Evolutionary conservation across 2,797 vertebrate genomes (phyloP), one percentile per base, ranked within the genome.

Genomic region (Enteromius unitaeniatus): DNA sequence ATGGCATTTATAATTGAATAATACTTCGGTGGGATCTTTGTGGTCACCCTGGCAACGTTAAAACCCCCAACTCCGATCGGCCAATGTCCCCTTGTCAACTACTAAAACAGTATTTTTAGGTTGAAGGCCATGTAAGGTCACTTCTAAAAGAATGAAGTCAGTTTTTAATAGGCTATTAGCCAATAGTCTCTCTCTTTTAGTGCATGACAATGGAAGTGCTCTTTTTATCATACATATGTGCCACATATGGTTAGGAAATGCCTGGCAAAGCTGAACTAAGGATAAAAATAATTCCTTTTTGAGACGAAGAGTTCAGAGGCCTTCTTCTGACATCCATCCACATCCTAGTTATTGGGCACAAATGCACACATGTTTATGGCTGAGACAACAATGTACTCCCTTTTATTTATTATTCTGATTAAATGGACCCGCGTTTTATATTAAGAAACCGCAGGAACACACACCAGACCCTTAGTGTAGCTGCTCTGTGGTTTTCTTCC

Each of bases 351-450:
- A 85, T 86, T 89, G 88, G 84, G 86, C 85, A 88, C 83, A 84
- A 87, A 9, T 85, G 88, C 88, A 91, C 87, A 89, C 82, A 88
- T 51, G 82, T 84, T 88, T 68, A 14, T 26, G 55, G 67, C 86
- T 42, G 70, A 85, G 75, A 86, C 84, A 88, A 88, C 85, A 78
- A 15, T 17, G 19, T 9, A 68, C 77, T 85, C 60, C 9, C 78
- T 74, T 85, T 86, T 91, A 92, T 89, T 89, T 88, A 88, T 86
- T 84, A 85, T 83, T 69, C 89, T 73, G 82, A 88, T 87, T 85
- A 88, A 91, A 84, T 84, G 55, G 88, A 87, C 79, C 68, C 67
- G 73, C 49, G 75, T 74, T 81, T 85, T 82, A 86, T 72, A 84
- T 49, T 64, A 82, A 85, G 72, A 82, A 88, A 64, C 67, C 40